These are phyloP conservation scores for Auanema sp. DNA, from an alignment of 2,888 invertebrate species.

Conservation along the genomic window DNA sequence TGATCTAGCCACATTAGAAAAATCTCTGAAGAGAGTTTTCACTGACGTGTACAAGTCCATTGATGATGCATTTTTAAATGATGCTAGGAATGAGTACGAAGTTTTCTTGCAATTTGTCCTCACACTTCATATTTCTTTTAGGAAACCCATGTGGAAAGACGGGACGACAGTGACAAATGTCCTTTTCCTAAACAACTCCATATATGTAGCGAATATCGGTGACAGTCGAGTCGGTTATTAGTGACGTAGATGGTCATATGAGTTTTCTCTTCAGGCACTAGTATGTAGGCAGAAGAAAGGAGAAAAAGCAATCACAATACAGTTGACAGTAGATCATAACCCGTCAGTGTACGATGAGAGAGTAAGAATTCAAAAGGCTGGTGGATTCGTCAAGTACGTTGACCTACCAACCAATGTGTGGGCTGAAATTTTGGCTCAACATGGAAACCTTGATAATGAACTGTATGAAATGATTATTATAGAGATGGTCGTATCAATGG, in stretches of 20 bases:
- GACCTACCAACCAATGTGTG: neutral
- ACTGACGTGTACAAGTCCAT: constrained; percentile 67
- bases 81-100: constrained; percentile 66
- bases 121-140: constrained; percentile 42
- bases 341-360: constrained; percentile 68
- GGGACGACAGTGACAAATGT: constrained; percentile 69
- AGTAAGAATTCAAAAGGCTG: constrained; percentile 69
- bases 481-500: constrained; percentile 66
- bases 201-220: constrained; percentile 69
- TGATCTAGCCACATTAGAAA: constrained; percentile 59
- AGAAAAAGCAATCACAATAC: constrained; percentile 43
- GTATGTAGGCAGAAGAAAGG: constrained; percentile 31
- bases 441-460: neutral
- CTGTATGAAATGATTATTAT: constrained; percentile 15
- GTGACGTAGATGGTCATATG: constrained; percentile 59
- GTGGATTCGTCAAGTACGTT: constrained; percentile 67
- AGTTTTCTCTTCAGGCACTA: constrained; percentile 25
- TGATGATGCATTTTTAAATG: constrained; percentile 68
- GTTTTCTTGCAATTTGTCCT: neutral
- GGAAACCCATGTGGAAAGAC: constrained; percentile 70
- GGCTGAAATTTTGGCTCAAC: neutral
- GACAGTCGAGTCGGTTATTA: constrained; percentile 67
- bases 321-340: constrained; percentile 68
- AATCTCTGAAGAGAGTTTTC: constrained; percentile 66
- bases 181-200: constrained; percentile 66